Base-by-base conservation (phyloP, 2,113 vertebrate species). In the Nicator chloris region DNA sequence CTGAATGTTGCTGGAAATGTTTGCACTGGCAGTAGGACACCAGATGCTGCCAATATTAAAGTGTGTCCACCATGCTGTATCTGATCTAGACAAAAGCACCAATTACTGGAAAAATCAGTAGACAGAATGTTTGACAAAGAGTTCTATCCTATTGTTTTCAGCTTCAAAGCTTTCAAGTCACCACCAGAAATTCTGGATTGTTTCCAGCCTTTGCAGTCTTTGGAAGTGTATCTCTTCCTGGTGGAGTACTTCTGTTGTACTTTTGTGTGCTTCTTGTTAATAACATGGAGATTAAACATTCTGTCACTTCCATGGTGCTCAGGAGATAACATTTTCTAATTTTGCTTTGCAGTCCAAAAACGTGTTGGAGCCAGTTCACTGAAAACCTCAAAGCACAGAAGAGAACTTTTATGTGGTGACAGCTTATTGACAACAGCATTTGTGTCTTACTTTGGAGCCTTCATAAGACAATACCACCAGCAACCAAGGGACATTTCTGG, bases 361-460 rank as follows among this genome's bases (percentile, higher is more conserved):
- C 96, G 20, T 96, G 85, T 87, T 99, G 98, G 98, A 98, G 95
- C 17, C 95, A 98, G 40, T 97, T 97, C 11, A 22, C 97, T 50
- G 65, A 98, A 76, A 97, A 97, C 20, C 98, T 98, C 77, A 96
- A 99, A 96, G 92, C 94, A 61, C 97, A 98, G 90, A 97, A 98
- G 96, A 97, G 98, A 97, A 99, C 97, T 0, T 0, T 96, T 98
- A 30, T 98, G 96, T 72, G 96, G 98, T 31, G 98, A 98, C 8
- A 84, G 98, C 26, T 97, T 98, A 63, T 96, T 99, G 66, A 97
- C 97, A 1, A 96, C 98, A 53, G 98, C 97, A 0, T 98, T 98
- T 37, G 96, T 98, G 76, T 98, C 98, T 44, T 99, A 98, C 7
- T 78, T 98, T 69, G 98, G 98, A 51, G 95, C 97, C 86, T 99